Base-by-base conservation (phyloP, 2,113 vertebrate species). In the Mormyrus lacerda region DNA sequence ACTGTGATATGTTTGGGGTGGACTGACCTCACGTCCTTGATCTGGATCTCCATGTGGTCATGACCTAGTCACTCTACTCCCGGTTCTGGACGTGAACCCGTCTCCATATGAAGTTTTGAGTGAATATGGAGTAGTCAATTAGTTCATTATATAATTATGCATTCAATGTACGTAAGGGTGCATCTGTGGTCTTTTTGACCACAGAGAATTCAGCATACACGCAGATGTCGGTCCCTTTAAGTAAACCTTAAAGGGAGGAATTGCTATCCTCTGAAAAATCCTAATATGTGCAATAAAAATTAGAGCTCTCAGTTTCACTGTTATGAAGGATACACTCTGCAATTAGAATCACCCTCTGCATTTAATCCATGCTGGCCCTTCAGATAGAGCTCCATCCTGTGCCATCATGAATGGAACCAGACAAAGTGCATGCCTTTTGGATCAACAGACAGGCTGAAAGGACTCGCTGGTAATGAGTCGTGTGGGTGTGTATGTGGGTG, bases 351-450 rank as follows among this genome's bases (percentile, higher is more conserved):
- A 21, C 53, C 4, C 53, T 55, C 53, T 1, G 19, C 53, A 55
- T 21, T 21, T 21, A 21, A 21, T 55, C 5, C 19, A 55, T 7
- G 53, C 53, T 55, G 19, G 19, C 5, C 21, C 53, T 55, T 55
- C 53, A 55, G 5, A 55, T 55, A 2, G 53, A 55, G 53, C 53
- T 55, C 53, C 53, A 21, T 21, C 53, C 19, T 76, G 91, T 79
- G 88, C 48, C 89, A 83, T 88, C 65, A 90, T 93, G 91, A 93
- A 93, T 93, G 87, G 86, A 89, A 89, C 92, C 90, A 91, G 91
- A 93, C 91, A 95, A 94, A 92, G 92, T 91, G 53, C 48, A 91
- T 93, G 92, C 93, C 93, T 91, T 53, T 42, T 50, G 48, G 27
- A 89, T 90, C 88, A 92, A 84, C 85, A 0, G 42, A 82, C 21